Conservation (phyloP, 2,888 invertebrate genomes). For the Cheilosia vernalis region DNA sequence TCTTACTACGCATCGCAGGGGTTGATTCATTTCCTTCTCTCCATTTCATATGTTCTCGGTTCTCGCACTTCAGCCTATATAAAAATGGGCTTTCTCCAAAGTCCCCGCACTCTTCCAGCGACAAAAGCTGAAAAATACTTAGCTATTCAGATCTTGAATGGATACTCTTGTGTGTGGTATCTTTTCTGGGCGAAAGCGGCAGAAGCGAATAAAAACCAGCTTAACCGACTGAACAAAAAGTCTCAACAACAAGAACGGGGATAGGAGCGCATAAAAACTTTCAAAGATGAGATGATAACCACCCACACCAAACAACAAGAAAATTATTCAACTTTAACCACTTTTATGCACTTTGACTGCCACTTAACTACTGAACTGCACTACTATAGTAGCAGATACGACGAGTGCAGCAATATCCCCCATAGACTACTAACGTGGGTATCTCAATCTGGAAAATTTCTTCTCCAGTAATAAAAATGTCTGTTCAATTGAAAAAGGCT, state of each 20-base stretch:
- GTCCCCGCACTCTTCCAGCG: neutral
- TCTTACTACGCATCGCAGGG: conserved; percentile 25
- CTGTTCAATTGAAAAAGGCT: conserved; percentile 74
- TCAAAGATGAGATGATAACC: conserved; percentile 44
- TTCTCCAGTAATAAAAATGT: conserved; percentile 71
- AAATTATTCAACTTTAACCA: conserved; percentile 64
- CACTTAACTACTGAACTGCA: conserved; percentile 54
- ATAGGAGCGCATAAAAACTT: conserved; percentile 21
- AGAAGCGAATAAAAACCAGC: conserved; percentile 23
- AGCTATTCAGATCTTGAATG: conserved; percentile 58
- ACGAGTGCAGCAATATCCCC: neutral
- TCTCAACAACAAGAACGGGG: conserved; percentile 27
- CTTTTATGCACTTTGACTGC: conserved; percentile 58
- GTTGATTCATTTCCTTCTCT: neutral
- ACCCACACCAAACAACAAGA: conserved; percentile 33
- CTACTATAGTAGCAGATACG: conserved; percentile 39
- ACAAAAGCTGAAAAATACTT: conserved; percentile 57
- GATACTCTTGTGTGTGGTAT: conserved; percentile 35
- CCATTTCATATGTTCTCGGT: neutral
- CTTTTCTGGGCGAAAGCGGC: conserved; percentile 34
- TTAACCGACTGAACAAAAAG: conserved; percentile 50
- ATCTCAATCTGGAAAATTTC: conserved; percentile 35
- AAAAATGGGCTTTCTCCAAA: neutral
- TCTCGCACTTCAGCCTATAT: conserved; percentile 19
- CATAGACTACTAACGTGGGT: neutral